Evolutionary conservation across 1,140 invertebrate species (phyloP).

Genomic region (Hestina assimilis): DNA sequence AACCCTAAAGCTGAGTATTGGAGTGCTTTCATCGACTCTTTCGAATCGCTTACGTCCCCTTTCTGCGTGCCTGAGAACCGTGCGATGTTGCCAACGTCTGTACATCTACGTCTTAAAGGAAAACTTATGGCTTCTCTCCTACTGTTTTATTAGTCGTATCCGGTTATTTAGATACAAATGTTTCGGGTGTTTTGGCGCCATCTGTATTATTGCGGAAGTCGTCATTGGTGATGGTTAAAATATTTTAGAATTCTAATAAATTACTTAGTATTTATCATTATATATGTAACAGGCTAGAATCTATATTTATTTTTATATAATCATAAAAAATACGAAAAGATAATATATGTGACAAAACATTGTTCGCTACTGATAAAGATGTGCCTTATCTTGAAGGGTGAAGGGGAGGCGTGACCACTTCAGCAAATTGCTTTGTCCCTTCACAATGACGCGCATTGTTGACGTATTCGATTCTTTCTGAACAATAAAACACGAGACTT

Average conservation of each 20-base stretch:
- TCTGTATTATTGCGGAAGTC: background rate
- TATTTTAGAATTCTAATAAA: background rate
- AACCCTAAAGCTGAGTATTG: slow-evolving; percentile 63
- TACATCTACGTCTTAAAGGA: slow-evolving; percentile 35
- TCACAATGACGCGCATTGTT: slow-evolving; percentile 39
- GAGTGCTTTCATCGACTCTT: slow-evolving; percentile 73
- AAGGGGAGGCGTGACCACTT: slow-evolving; percentile 41
- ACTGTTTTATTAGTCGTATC: slow-evolving; percentile 25
- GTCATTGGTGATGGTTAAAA: background rate
- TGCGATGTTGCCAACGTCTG: slow-evolving; percentile 41
- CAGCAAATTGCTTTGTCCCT: slow-evolving; percentile 48
- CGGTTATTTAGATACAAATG: background rate
- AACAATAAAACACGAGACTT: slow-evolving; percentile 36
- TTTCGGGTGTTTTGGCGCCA: background rate
- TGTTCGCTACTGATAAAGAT: slow-evolving; percentile 23
- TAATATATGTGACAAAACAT: slow-evolving; percentile 19
- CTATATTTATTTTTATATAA: background rate
- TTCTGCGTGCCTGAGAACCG: slow-evolving; percentile 34
- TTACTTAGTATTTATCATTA: too few relatives aligned
- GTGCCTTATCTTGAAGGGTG: slow-evolving; percentile 33
- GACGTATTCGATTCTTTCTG: slow-evolving; percentile 42
- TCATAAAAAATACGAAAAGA: slow-evolving; percentile 7
- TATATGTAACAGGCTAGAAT: too few relatives aligned
- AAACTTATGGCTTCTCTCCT: slow-evolving; percentile 44
- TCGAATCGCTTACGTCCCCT: slow-evolving; percentile 59